phyloP scores from a whole-genome alignment of 2,888 invertebrate genomes.

The Chloromyia formosa region DNA sequence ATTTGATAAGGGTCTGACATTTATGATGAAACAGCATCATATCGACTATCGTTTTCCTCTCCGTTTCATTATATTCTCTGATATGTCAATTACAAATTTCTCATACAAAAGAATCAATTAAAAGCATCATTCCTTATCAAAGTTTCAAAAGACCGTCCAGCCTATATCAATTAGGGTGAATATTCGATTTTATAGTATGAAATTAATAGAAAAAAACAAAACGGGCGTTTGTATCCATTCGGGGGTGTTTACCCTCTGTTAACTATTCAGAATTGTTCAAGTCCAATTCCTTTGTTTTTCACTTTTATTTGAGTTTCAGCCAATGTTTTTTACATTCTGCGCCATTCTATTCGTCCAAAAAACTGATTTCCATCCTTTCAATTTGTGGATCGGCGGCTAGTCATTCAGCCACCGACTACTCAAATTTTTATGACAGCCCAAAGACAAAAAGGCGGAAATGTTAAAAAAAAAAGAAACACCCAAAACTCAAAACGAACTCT shows the following conservation, averaged over 20 bases:
- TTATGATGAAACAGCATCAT: too few relatives aligned
- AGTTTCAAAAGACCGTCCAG: slow-evolving; percentile 3
- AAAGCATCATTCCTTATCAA: slow-evolving; percentile 40
- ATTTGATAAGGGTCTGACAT: too few relatives aligned
- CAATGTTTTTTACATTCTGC: slow-evolving; percentile 43
- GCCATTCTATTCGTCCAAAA: too few relatives aligned
- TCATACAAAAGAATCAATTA: slow-evolving; percentile 32
- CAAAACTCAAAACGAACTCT: too few relatives aligned
- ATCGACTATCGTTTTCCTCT: too few relatives aligned
- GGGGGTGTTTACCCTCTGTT: slow-evolving; percentile 46
- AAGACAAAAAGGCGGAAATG: slow-evolving; percentile 17
- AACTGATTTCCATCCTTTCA: too few relatives aligned
- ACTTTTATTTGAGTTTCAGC: slow-evolving; percentile 8
- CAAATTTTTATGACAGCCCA: slow-evolving; percentile 44
- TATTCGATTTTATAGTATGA: slow-evolving; percentile 17
- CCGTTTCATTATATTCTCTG: too few relatives aligned
- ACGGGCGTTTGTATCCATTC: too few relatives aligned
- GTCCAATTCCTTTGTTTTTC: slow-evolving; percentile 42
- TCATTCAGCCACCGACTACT: slow-evolving; percentile 48
- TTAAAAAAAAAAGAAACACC: slow-evolving; percentile 1
- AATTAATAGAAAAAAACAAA: slow-evolving; percentile 47
- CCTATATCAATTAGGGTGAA: slow-evolving; percentile 4
- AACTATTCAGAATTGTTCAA: slow-evolving; percentile 49
- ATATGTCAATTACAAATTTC: too few relatives aligned
- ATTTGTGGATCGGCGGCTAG: too few relatives aligned